Evolutionary conservation across 2,797 vertebrate genomes (phyloP), one percentile per base, ranked within the genome.

Genomic region (Parauchenoglanis ngamensis): DNA sequence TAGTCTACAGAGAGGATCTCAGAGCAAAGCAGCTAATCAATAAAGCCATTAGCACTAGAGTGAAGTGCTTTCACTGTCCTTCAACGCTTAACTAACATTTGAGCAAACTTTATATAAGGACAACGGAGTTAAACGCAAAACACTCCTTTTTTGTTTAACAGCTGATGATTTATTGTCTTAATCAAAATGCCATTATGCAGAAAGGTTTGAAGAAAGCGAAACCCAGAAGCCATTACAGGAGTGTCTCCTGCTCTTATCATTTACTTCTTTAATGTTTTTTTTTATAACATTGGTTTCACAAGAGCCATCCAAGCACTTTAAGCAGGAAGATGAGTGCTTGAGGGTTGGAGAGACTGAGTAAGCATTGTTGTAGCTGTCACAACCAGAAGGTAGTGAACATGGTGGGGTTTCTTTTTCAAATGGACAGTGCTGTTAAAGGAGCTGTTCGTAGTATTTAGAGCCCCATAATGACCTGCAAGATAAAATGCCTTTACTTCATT

Each of bases 11-110:
- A 63, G 61, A 83, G 72, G 67, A 63, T 13, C 31, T 7, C 49
- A 52, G 68, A 87, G 21, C 82, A 68, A 57, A 83, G 49, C 86
- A 87, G 72, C 72, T 87, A 68, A 87, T 87, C 80, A 56, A 87
- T 87, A 87, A 83, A 76, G 81, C 70, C 70, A 87, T 87, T 87
- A 87, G 59, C 23, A 1, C 19, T 17, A 25, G 44, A 44, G 10
- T 63, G 28, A 87, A 75, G 56, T n/a, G 59, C 31, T 65, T 17
- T 77, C 15, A 56, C 59, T 44, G 80, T 67, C 46, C 72, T 59
- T 82, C 59, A 87, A 17, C 0, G 17, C 23, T 87, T 59, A 49
- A 75, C 31, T 67, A 56, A 76, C 59, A 76, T 35, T 67, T 54
- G 52, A 82, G 12, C 52, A 87, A 82, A 44, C 56, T 75, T 83